Conservation (phyloP, 1,140 invertebrate species). For the Bombus confusus region DNA sequence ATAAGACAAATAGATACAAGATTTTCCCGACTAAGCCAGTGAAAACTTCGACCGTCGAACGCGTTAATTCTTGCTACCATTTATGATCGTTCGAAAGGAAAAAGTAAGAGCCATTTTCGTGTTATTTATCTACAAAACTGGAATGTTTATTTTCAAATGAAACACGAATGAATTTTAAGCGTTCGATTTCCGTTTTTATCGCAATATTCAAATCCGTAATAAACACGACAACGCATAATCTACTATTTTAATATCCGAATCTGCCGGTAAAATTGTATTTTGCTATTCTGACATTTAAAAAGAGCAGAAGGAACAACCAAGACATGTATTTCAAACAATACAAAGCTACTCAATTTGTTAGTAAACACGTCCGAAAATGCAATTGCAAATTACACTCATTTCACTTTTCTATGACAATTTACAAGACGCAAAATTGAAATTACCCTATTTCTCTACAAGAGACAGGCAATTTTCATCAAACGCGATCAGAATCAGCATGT, state of each 20-base stretch:
- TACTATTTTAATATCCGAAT: background rate
- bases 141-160: background rate
- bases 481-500: too few species aligned
- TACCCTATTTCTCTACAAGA: background rate
- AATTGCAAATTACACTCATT: background rate
- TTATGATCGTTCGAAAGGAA: background rate
- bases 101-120: background rate
- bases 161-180: background rate
- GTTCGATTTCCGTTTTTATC: background rate
- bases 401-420: background rate
- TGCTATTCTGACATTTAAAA: background rate
- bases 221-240: background rate
- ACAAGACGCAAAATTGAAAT: background rate
- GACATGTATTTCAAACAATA: background rate
- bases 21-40: background rate
- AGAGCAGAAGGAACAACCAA: background rate
- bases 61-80: background rate
- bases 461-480: background rate
- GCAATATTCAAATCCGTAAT: background rate
- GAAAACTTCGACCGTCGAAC: background rate
- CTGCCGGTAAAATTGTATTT: background rate
- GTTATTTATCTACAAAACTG: background rate
- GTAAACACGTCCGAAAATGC: too few species aligned
- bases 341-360: too few species aligned
- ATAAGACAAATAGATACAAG: background rate